Evolutionary conservation across 2,888 invertebrate species (phyloP).

Genomic region (Liodrosophila aerea): DNA sequence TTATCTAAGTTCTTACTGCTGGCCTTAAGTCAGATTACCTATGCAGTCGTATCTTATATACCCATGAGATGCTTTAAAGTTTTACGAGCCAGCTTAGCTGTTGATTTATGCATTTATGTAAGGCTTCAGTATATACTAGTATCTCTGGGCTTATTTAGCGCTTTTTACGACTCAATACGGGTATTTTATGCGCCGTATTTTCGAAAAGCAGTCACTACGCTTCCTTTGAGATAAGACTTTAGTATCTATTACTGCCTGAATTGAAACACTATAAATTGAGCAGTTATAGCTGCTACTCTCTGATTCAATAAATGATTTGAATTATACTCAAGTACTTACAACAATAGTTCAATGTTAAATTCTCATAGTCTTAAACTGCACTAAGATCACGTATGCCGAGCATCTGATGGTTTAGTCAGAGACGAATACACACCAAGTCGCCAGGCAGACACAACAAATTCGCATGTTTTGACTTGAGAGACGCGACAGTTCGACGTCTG

Average conservation of each 20-base stretch:
- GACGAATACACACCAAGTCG: slow-evolving; percentile 12
- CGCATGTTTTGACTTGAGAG: slow-evolving; percentile 31
- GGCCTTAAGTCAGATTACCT: background rate
- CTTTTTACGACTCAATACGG: slow-evolving; percentile 12
- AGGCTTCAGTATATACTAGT: background rate
- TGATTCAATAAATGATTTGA: too few relatives aligned
- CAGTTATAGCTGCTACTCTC: too few relatives aligned
- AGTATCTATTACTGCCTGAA: too few relatives aligned
- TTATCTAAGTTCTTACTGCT: slow-evolving; percentile 28
- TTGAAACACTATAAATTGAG: too few relatives aligned
- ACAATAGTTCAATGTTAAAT: background rate
- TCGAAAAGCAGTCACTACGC: background rate
- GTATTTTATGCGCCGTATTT: slow-evolving; percentile 10
- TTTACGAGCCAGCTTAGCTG: slow-evolving; percentile 15
- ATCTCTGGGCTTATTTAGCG: background rate
- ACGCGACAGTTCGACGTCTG: slow-evolving; percentile 33
- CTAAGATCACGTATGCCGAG: slow-evolving; percentile 11
- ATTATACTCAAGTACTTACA: too few relatives aligned
- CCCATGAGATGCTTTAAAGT: slow-evolving; percentile 10
- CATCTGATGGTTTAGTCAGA: slow-evolving; percentile 22
- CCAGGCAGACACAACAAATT: slow-evolving; percentile 41
- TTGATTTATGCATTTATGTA: slow-evolving; percentile 12
- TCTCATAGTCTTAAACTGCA: background rate
- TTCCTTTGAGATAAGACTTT: too few relatives aligned
- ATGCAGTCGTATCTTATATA: background rate